Conservation (phyloP, 2,113 vertebrate genomes). For the Leucosticte australis region DNA sequence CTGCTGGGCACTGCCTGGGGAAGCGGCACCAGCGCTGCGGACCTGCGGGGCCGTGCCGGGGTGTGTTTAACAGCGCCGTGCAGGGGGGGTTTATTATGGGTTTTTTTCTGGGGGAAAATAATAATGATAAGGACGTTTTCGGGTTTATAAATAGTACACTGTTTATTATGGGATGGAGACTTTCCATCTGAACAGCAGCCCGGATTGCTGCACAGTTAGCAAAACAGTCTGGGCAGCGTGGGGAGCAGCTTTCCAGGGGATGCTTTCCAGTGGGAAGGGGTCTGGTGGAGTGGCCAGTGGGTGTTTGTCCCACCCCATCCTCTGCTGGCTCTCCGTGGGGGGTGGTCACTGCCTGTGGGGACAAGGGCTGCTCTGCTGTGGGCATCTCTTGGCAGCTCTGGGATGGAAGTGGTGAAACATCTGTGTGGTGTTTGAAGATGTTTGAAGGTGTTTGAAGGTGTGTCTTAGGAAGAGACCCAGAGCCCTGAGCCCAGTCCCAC, state of each 20-base stretch:
- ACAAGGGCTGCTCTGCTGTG: background rate
- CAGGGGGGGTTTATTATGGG: background rate
- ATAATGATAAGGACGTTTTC: slow-evolving; percentile 70
- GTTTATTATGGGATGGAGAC: slow-evolving; percentile 64
- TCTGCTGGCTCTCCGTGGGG: rapidly evolving
- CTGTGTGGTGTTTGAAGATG: background rate
- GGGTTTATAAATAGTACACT: slow-evolving; percentile 68
- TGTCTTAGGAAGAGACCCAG: background rate
- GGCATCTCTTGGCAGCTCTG: background rate
- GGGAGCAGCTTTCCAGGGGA: background rate
- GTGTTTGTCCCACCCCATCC: rapidly evolving
- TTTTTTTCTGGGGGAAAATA: slow-evolving; percentile 39
- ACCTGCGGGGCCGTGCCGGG: slow-evolving; percentile 47
- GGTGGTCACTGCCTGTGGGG: rapidly evolving
- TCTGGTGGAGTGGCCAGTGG: background rate
- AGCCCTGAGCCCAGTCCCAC: rapidly evolving
- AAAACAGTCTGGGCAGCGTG: background rate
- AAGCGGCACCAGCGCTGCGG: slow-evolving; percentile 35
- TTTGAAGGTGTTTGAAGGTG: background rate
- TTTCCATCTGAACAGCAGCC: slow-evolving; percentile 29
- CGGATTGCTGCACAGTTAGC: background rate
- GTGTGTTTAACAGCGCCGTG: slow-evolving; percentile 3
- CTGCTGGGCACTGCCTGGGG: slow-evolving; percentile 75
- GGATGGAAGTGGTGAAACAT: rapidly evolving
- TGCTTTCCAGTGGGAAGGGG: background rate